Conservation (phyloP, 2,888 invertebrate species). For the Drepana falcataria region DNA sequence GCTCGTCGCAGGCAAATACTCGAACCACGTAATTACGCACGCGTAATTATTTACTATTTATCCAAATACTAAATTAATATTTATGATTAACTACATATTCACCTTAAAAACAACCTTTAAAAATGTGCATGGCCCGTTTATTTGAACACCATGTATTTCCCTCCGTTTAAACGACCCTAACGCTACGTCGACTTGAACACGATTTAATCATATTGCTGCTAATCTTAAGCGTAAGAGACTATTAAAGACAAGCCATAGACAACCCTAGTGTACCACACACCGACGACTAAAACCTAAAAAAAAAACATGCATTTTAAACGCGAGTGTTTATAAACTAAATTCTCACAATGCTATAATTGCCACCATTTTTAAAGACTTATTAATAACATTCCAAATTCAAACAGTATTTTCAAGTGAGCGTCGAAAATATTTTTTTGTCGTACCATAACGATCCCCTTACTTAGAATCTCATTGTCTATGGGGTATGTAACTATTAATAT, state of each 20-base stretch:
- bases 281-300: constrained; percentile 38
- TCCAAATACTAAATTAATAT: too few relatives aligned
- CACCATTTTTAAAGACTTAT: constrained; percentile 11
- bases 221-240: constrained; percentile 51
- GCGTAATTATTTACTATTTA: too few relatives aligned
- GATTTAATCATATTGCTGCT: constrained; percentile 50
- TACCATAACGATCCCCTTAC: too few relatives aligned
- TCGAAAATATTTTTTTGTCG: too few relatives aligned
- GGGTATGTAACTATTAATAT: constrained; percentile 3
- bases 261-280: constrained; percentile 41
- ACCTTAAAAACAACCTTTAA: too few relatives aligned
- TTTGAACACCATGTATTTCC: too few relatives aligned
- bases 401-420: too few relatives aligned
- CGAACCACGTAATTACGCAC: too few relatives aligned
- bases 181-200: constrained; percentile 41
- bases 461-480: background rate
- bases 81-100: too few relatives aligned
- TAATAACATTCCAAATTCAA: constrained; percentile 11
- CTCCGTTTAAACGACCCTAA: constrained; percentile 3
- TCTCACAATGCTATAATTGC: constrained; percentile 19
- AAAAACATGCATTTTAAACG: constrained; percentile 14
- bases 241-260: constrained; percentile 46
- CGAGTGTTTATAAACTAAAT: constrained; percentile 24
- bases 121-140: too few relatives aligned
- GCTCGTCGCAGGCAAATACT: too few relatives aligned